phyloP scores from a whole-genome alignment of 1,140 invertebrate species.

The Macrotrachela quadricornifera region DNA sequence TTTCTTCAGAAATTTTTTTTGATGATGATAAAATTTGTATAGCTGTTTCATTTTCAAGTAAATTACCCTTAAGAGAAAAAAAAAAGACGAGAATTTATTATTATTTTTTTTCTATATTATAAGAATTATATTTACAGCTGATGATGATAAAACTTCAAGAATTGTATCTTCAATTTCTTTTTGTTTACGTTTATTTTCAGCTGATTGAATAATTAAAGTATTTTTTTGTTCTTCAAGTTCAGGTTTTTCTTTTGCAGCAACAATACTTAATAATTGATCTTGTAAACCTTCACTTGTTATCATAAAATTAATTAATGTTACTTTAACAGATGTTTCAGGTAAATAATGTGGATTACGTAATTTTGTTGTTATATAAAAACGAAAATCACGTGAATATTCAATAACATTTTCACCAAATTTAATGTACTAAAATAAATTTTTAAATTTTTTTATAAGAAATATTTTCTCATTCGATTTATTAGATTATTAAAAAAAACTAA shows the following conservation, averaged over 20 bases:
- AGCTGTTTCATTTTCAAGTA: constrained; percentile 81
- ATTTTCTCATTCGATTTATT: no score
- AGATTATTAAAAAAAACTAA: constrained; percentile 28
- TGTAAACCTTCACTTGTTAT: constrained; percentile 28
- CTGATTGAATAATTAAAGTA: constrained; percentile 26
- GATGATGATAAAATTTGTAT: constrained; percentile 74
- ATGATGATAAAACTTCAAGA: constrained; percentile 50
- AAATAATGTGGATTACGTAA: constrained; percentile 30
- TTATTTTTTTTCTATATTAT: no score
- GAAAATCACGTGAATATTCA: constrained; percentile 28
- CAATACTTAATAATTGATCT: constrained; percentile 29
- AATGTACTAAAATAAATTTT: constrained; percentile 23
- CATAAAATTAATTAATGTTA: constrained; percentile 29
- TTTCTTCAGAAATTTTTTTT: constrained; percentile 43
- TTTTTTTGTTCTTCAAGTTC: constrained; percentile 32
- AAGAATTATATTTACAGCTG: constrained; percentile 14
- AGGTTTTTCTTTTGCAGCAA: constrained; percentile 29
- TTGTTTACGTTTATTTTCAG: constrained; percentile 42
- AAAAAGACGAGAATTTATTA: no score
- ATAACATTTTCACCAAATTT: constrained; percentile 26
- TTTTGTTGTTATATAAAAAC: constrained; percentile 28
- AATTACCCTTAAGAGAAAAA: constrained; percentile 46
- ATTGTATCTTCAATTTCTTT: constrained; percentile 88
- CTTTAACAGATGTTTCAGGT: constrained; percentile 30
- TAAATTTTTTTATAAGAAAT: no score